A percentile compares a stretch with the other conserved stretches of the same genome.
Conservation (phyloP, 2,888 invertebrate species). For the Lasiommata megera region DNA sequence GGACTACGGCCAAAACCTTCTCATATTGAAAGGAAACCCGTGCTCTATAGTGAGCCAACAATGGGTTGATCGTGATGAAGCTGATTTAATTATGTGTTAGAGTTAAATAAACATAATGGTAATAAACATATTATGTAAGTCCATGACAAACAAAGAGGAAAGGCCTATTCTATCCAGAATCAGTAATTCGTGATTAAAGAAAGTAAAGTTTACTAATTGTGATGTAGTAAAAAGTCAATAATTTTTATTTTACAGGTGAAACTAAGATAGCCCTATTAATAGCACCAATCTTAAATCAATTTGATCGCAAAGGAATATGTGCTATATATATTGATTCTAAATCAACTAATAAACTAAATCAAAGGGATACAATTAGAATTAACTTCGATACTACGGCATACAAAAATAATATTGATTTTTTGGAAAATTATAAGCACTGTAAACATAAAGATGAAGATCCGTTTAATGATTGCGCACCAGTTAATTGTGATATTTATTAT, state of each 20-base stretch:
- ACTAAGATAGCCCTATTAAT: slow-evolving; percentile 49
- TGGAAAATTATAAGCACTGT: slow-evolving; percentile 43
- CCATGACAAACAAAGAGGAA: no score
- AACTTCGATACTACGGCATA: slow-evolving; percentile 55
- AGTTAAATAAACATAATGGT: no score
- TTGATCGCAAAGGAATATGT: slow-evolving; percentile 57
- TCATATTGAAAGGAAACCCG: no score
- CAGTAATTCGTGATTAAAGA: no score
- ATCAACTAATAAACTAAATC: slow-evolving; percentile 39
- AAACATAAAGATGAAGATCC: slow-evolving; percentile 55
- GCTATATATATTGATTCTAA: slow-evolving; percentile 54
- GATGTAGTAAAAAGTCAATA: neutral
- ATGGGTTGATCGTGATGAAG: no score
- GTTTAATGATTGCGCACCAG: slow-evolving; percentile 57
- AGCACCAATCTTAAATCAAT: slow-evolving; percentile 54
- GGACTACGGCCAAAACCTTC: no score
- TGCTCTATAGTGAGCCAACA: no score
- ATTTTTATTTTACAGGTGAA: slow-evolving; percentile 40
- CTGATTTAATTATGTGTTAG: no score
- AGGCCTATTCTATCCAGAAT: no score
- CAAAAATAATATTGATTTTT: slow-evolving; percentile 31
- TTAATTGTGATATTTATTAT: slow-evolving; percentile 61
- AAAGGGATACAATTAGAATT: slow-evolving; percentile 52
- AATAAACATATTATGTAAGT: no score
- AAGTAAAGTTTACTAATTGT: no score